Percentiles rank a stretch among this genome's conserved stretches.
These are phyloP conservation scores for Phaetusa simplex DNA, from an alignment of 2,113 vertebrate genomes.

Conservation along the genomic window DNA sequence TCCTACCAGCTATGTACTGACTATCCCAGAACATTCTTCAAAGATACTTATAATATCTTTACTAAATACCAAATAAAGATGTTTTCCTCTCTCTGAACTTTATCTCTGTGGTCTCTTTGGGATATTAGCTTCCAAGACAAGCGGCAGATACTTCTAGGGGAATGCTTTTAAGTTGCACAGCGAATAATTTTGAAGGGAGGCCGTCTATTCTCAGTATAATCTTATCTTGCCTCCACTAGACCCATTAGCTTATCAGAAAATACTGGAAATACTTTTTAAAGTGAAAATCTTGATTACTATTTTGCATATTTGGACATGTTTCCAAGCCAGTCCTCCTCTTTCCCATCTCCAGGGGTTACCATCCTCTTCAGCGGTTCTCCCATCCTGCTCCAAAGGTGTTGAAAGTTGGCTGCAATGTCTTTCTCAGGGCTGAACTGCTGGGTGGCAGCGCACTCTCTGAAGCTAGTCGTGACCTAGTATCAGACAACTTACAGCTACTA, in stretches of 20 bases:
- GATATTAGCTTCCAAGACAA: background rate
- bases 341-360: background rate
- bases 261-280: background rate
- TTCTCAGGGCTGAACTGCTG: background rate
- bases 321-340: background rate
- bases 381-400: background rate
- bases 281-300: background rate
- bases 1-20: background rate
- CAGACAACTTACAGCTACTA: background rate
- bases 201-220: background rate
- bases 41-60: background rate
- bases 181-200: background rate
- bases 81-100: slow-evolving; percentile 13
- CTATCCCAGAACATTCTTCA: background rate
- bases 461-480: background rate
- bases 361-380: background rate
- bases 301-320: background rate
- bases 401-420: background rate
- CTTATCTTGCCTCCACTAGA: background rate
- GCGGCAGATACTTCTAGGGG: background rate
- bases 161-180: background rate
- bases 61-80: slow-evolving; percentile 1
- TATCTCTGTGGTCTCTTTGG: background rate
- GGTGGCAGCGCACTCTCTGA: background rate
- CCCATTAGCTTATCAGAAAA: background rate